Conservation (phyloP, 2,797 vertebrate species). For the Okamejei kenojei region DNA sequence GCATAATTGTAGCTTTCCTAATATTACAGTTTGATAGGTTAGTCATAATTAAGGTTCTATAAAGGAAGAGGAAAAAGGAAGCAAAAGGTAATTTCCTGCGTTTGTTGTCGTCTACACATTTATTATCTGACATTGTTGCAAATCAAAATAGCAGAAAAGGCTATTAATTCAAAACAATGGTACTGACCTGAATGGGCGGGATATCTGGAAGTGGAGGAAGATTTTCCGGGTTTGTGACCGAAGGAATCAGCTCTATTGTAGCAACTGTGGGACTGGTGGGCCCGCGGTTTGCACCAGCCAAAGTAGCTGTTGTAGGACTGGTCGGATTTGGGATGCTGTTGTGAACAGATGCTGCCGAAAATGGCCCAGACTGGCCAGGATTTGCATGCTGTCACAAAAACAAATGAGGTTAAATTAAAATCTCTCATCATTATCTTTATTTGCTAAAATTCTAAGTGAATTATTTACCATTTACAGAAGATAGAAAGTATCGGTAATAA, state of each 20-base stretch:
- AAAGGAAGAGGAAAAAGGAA: neutral
- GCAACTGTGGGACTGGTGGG: conserved; percentile 85
- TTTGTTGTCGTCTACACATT: neutral
- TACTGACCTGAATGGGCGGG: conserved; percentile 89
- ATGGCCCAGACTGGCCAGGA: conserved; percentile 91
- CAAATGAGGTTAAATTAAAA: neutral
- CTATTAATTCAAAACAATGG: neutral
- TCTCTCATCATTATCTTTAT: neutral
- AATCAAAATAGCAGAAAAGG: conserved; percentile 39
- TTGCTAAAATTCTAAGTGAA: neutral
- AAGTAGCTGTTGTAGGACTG: conserved; percentile 30
- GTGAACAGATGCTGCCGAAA: conserved; percentile 90
- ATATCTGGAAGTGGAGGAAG: conserved; percentile 95
- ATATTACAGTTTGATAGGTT: neutral
- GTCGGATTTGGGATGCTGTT: conserved; percentile 84
- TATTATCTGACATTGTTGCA: neutral
- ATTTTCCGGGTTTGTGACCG: conserved; percentile 96
- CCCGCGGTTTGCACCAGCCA: conserved; percentile 67
- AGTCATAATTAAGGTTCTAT: neutral
- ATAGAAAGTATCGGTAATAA: too few relatives aligned
- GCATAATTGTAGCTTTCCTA: neutral
- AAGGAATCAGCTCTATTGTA: conserved; percentile 92
- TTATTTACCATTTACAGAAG: too few relatives aligned
- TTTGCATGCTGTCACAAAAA: conserved; percentile 79
- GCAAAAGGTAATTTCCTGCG: neutral